Evolutionary conservation across 2,797 vertebrate genomes (phyloP), one percentile per base, ranked within the genome.

Genomic region (Karalla daura): DNA sequence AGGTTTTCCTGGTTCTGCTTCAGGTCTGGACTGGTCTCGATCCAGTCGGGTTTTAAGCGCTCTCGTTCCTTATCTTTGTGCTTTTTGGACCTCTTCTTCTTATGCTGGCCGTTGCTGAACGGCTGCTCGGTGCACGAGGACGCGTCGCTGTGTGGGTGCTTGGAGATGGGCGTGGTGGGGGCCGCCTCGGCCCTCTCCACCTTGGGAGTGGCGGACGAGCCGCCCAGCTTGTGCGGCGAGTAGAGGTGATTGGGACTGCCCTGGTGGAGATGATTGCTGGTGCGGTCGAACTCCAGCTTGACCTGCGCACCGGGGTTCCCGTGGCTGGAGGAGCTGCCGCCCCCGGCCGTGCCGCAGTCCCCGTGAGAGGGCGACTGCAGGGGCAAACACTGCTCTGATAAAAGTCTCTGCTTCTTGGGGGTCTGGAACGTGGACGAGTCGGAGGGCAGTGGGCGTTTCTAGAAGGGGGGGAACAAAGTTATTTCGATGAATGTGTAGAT

Each of bases 31-130:
- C 92, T 94, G 6, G 86, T 91, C 75, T 93, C 93, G 12, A 87
- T 86, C 94, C 94, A 94, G 63, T 90, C 90, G 14, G 86, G 64
- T 88, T 93, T 94, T 75, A 93, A 81, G 32, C 86, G 90, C 53
- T 94, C 92, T 43, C 91, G 85, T 59, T 94, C 92, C 63, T 93
- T 95, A 63, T 94, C 94, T 89, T 94, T 95, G 87, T 95, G 93
- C 86, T 94, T 94, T 84, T 94, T 94, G 71, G 92, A 92, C 83
- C 84, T 92, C 72, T 93, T 94, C 89, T 93, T 95, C 70, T 91
- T 94, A 65, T 94, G 92, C 52, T 92, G 93, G 69, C 90, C 76
- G 3, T 88, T 92, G 45, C 67, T 44, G 20, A 91, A 61, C 71
- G 84, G 90, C 61, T 84, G 86, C 36, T 92, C 91, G 37, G 85